phyloP scores from a whole-genome alignment of 2,113 vertebrate species.

The Myocastor coypus region DNA sequence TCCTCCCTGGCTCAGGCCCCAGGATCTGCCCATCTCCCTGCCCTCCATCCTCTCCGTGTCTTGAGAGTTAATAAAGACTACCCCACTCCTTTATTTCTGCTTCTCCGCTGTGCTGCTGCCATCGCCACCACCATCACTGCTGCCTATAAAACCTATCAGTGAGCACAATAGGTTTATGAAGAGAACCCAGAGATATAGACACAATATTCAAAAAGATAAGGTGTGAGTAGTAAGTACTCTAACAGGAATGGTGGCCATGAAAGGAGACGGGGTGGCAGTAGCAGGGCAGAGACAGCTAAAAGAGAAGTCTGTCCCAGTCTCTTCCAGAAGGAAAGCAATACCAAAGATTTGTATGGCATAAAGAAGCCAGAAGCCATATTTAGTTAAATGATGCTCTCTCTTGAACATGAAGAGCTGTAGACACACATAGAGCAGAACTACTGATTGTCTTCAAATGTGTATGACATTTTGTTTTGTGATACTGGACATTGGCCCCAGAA shows the following conservation, averaged over 20 bases:
- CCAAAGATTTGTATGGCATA: fast-evolving
- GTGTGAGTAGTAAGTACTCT: fast-evolving
- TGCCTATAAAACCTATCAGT: too few relatives aligned
- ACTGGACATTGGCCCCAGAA: not conserved
- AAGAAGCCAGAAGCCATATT: not conserved
- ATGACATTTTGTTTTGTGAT: not conserved
- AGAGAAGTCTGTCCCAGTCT: not conserved
- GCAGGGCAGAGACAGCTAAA: not conserved
- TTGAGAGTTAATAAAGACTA: too few relatives aligned
- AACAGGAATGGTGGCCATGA: not conserved
- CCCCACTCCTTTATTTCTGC: too few relatives aligned
- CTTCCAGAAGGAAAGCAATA: fast-evolving
- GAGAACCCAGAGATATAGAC: not conserved
- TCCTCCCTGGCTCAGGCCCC: too few relatives aligned
- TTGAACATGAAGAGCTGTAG: not conserved
- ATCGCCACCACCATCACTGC: too few relatives aligned
- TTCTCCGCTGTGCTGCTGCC: too few relatives aligned
- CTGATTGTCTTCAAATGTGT: not conserved
- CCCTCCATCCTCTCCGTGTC: too few relatives aligned
- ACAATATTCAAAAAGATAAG: not conserved
- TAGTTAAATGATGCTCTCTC: not conserved
- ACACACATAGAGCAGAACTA: not conserved
- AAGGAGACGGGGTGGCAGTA: not conserved
- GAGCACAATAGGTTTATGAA: not conserved
- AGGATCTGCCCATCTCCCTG: too few relatives aligned